Base-by-base conservation (phyloP, 1,140 invertebrate species). In the Drosophila repletoides region DNA sequence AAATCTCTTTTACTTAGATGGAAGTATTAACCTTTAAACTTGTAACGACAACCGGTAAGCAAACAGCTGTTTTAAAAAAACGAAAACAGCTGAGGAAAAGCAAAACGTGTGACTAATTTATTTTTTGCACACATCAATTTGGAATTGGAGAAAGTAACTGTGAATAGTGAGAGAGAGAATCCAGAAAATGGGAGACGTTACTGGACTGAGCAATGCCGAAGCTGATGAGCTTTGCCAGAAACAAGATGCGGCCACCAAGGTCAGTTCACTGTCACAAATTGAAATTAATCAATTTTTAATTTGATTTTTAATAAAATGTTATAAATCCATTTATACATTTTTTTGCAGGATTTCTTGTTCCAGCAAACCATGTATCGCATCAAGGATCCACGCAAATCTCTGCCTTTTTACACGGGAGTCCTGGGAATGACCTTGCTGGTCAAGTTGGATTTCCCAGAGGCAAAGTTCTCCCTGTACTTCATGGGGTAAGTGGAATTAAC, bases 341-440 rank as follows among this genome's bases (percentile, higher is more conserved):
- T 45, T 48, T 12, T 91, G 24, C 90, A 96, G 94, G 95, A 96
- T 46, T 98, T 96, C 87, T 93, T 98, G 55, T 96, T 98, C 89
- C 97, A 98, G 92, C 97, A 98, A 93, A 98, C 97, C 5, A 99
- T 98, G 97, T 96, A 96, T 81, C 93, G 97, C 51, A 97, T 98
- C 41, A 98, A 98, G 90, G 97, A 98, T 90, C 97, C 97, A 1
- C 93, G 93, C 76, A 93, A 93, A 61, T 96, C 96, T 0, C 89
- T 99, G 26, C 95, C 96, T 21, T 99, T 98, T 89, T 99, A 99
- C 90, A 96, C 96, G 0, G 93, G 94, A 66, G 95, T 98, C 1
- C 91, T 98, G 2, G 97, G 97, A 9, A 98, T 98, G 97, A 94
- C 93, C 2, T 91, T 98, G 10, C 90, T 98, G 34, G 94, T 96